A percentile compares a stretch with the other conserved stretches of the same genome.
Evolutionary conservation across 2,797 vertebrate species (phyloP).

Genomic region (Craterocephalus amniculus): DNA sequence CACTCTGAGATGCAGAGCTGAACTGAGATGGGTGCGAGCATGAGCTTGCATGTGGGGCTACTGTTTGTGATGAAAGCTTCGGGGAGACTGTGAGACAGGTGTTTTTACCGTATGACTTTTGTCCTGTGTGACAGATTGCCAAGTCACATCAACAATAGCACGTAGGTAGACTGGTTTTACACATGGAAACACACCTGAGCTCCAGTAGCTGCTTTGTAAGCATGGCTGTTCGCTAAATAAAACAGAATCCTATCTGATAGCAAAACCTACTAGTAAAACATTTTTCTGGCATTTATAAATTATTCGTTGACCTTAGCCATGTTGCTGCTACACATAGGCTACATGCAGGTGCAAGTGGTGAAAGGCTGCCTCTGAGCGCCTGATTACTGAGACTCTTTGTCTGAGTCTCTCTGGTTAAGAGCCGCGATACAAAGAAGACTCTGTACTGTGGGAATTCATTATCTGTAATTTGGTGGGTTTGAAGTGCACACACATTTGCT

Average conservation of each 20-base stretch:
- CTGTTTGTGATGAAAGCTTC: constrained; percentile 46
- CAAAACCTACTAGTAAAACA: constrained; percentile 1
- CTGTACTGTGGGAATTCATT: constrained; percentile 77
- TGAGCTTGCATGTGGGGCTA: constrained; percentile 29
- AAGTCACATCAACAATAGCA: constrained; percentile 63
- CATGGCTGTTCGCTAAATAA: not conserved
- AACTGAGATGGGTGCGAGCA: constrained; percentile 48
- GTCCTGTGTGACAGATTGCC: constrained; percentile 49
- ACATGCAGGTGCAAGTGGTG: constrained; percentile 71
- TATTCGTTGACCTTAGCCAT: constrained; percentile 16
- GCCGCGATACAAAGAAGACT: constrained; percentile 69
- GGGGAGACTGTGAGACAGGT: constrained; percentile 66
- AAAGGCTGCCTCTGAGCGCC: constrained; percentile 65
- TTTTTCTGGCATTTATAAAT: constrained; percentile 6
- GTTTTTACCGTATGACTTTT: constrained; percentile 47
- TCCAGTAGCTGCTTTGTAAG: not conserved
- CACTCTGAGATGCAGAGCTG: constrained; percentile 35
- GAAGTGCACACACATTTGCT: constrained; percentile 12
- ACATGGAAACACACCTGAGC: constrained; percentile 43
- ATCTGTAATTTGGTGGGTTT: constrained; percentile 60
- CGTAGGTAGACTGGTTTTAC: constrained; percentile 46
- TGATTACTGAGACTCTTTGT: constrained; percentile 74
- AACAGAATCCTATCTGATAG: constrained; percentile 14
- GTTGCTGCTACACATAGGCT: constrained; percentile 32
- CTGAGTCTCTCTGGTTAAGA: constrained; percentile 41